Conservation (phyloP, 2,797 vertebrate species). For the Eulemur albifrons region DNA sequence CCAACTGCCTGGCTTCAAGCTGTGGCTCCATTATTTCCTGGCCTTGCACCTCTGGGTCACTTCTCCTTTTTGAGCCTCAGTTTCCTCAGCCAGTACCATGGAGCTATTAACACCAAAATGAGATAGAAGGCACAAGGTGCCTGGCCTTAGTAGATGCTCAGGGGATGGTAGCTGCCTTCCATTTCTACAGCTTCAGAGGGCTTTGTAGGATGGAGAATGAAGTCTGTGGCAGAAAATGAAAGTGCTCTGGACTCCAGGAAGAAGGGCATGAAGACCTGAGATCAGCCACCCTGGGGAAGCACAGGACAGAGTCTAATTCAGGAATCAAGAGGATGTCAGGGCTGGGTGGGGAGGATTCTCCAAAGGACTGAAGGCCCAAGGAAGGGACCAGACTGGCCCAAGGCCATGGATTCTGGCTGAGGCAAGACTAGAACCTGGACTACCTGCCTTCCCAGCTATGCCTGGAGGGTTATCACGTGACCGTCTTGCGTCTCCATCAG, state of each 20-base stretch:
- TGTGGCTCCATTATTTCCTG: neutral
- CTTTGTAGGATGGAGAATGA: neutral
- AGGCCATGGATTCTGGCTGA: neutral
- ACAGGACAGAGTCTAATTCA: slow-evolving; percentile 4
- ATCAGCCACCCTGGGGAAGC: neutral
- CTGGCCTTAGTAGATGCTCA: neutral
- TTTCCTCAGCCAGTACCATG: neutral
- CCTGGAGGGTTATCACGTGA: neutral
- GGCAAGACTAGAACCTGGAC: neutral
- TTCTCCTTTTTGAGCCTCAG: neutral
- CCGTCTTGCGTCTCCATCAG: neutral
- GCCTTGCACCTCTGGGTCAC: neutral
- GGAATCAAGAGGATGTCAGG: neutral
- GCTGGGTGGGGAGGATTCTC: neutral
- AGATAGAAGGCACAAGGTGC: neutral
- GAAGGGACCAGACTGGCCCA: neutral
- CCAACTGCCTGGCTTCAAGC: neutral
- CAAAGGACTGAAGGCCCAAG: neutral
- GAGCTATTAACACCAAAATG: neutral
- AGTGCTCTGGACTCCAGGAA: neutral
- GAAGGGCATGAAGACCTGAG: neutral
- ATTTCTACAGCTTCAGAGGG: neutral
- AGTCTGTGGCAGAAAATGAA: neutral
- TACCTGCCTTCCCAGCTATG: neutral
- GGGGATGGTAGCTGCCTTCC: neutral